A percentile compares a stretch with the other conserved stretches of the same genome.
phyloP scores from a whole-genome alignment of 2,113 vertebrate genomes.

The Thryonomys swinderianus region DNA sequence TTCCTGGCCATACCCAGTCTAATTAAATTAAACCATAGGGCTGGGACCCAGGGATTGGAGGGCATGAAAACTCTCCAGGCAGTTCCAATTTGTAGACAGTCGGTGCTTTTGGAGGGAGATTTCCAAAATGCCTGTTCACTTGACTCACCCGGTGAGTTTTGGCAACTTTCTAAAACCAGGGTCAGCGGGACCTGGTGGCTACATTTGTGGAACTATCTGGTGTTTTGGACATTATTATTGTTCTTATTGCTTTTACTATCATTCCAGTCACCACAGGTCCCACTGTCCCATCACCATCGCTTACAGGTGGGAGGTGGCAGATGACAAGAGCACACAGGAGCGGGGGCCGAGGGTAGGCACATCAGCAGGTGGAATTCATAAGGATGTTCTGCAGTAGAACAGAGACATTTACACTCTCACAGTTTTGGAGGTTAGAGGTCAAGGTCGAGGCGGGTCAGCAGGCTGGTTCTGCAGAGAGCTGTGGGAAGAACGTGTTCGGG shows the following conservation, averaged over 20 bases:
- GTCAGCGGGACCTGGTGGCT: background rate
- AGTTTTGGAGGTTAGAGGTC: background rate
- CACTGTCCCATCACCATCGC: background rate
- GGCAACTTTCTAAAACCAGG: background rate
- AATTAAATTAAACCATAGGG: background rate
- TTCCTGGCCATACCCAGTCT: background rate
- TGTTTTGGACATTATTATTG: background rate
- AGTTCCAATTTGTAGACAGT: background rate
- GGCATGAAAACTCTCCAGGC: background rate
- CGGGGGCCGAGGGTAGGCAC: background rate
- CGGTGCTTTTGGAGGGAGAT: background rate
- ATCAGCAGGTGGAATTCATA: too few species aligned
- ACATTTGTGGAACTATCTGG: background rate
- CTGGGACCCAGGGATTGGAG: background rate
- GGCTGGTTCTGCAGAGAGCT: background rate
- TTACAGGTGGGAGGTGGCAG: background rate
- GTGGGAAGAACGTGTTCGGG: rapidly evolving
- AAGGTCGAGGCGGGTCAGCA: background rate
- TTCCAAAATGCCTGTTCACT: background rate
- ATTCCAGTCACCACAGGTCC: background rate
- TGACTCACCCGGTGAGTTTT: background rate
- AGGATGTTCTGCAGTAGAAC: background rate
- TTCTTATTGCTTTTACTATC: background rate
- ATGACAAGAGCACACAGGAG: background rate
- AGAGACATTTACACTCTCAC: background rate